phyloP scores from a whole-genome alignment of 1,140 invertebrate genomes.

The Cepaea nemoralis region DNA sequence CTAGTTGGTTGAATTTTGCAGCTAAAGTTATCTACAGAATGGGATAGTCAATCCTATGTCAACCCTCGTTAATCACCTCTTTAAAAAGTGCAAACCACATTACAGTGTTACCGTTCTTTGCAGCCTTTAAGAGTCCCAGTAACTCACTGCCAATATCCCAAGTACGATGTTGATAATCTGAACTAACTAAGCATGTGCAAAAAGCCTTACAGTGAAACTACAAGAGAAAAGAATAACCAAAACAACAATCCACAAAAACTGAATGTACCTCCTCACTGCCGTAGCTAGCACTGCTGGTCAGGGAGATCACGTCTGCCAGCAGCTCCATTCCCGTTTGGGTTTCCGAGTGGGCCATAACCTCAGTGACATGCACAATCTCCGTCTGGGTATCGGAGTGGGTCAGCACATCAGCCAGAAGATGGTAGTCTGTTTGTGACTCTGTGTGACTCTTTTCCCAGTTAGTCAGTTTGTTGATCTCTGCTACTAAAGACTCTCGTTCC shows the following conservation, averaged over 20 bases:
- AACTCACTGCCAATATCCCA: too few species aligned
- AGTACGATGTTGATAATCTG: too few species aligned
- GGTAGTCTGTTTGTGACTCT: constrained; percentile 13
- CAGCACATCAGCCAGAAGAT: not conserved
- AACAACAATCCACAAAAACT: not conserved
- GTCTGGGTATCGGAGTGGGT: not conserved
- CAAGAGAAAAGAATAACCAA: too few species aligned
- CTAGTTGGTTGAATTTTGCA: too few species aligned
- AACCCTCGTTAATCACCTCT: too few species aligned
- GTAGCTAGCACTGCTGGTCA: constrained; percentile 38
- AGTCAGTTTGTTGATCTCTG: constrained; percentile 16
- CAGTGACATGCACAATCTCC: not conserved
- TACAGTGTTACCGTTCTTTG: too few species aligned
- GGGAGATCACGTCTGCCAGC: constrained; percentile 36
- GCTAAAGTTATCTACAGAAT: too few species aligned
- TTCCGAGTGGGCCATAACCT: constrained; percentile 13
- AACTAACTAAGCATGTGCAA: too few species aligned
- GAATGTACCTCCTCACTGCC: constrained; percentile 31
- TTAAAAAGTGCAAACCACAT: too few species aligned
- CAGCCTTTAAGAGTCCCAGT: too few species aligned
- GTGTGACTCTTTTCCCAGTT: not conserved
- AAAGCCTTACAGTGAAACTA: too few species aligned
- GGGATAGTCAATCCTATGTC: too few species aligned
- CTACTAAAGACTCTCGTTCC: constrained; percentile 12
- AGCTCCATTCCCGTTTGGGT: constrained; percentile 27